phyloP scores from a whole-genome alignment of 2,113 vertebrate genomes.

The Nesogale talazaci region DNA sequence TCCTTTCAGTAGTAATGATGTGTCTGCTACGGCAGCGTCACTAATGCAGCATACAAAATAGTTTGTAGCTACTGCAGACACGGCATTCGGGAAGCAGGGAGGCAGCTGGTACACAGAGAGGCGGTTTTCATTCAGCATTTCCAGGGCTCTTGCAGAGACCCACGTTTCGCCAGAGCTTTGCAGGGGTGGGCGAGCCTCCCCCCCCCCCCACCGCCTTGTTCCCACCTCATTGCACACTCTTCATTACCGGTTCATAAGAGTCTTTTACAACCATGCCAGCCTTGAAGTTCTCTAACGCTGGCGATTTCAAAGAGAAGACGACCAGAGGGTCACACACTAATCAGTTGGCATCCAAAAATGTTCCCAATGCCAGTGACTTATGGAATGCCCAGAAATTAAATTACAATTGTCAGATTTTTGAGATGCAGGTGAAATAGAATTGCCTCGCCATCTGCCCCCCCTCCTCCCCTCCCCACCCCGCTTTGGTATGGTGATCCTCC shows the following conservation, averaged over 20 bases:
- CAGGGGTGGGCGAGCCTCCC: conserved; percentile 44
- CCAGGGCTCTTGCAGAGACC: conserved; percentile 53
- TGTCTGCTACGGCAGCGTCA: conserved; percentile 67
- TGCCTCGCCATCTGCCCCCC: neutral
- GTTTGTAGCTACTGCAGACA: conserved; percentile 80
- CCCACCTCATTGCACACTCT: neutral
- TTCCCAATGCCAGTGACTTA: conserved; percentile 64
- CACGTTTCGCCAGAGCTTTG: conserved; percentile 47
- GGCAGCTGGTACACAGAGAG: conserved; percentile 60
- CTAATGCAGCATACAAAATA: conserved; percentile 79
- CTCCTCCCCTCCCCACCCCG: neutral
- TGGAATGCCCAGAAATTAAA: conserved; percentile 65
- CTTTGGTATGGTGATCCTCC: neutral
- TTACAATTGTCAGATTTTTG: neutral
- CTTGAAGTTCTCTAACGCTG: conserved; percentile 54
- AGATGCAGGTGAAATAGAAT: conserved; percentile 8
- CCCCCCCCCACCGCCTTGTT: neutral
- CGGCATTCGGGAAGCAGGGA: conserved; percentile 59
- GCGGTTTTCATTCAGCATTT: conserved; percentile 79
- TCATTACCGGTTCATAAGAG: conserved; percentile 30
- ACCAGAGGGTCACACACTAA: conserved; percentile 37
- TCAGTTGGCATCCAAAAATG: conserved; percentile 75
- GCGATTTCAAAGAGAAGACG: conserved; percentile 65
- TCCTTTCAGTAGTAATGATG: conserved; percentile 73
- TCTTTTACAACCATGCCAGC: conserved; percentile 20